Base-by-base conservation (phyloP, 2,797 vertebrate species). In the Jordanella pulchra region DNA sequence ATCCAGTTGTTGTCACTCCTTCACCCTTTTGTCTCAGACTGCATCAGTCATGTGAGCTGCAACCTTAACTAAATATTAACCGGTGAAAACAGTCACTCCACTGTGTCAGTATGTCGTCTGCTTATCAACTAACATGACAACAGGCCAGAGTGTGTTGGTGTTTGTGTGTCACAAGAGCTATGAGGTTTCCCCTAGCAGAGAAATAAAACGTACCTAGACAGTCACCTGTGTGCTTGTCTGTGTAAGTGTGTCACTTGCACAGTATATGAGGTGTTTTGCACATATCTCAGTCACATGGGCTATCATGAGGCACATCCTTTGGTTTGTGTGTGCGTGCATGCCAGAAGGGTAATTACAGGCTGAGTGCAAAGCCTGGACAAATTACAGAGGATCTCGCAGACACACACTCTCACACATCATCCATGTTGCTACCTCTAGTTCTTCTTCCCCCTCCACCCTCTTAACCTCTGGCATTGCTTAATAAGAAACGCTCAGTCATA, bases 311-410 rank as follows among this genome's bases (percentile, higher is more conserved):
- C 73, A 35, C 76, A 75, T 87, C 74, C 75, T 84, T 79, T 83
- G 81, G 69, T 75, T 69, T 72, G 75, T 76, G 55, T 71, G 66
- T 73, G 72, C 69, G 74, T 65, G 70, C 44, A 56, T 82, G 88
- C 73, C 77, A 84, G 61, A 61, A 80, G 64, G 50, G 71, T 90
- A 89, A 89, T 91, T 89, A 90, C 81, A 90, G 84, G 84, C 90
- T 89, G 82, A 85, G 63, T 58, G 77, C 78, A 87, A 89, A 84
- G 78, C 82, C 86, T 77, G 81, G 83, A 91, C 90, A 91, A 91
- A 90, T 91, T 90, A 90, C 85, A 91, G 89, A 90, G 87, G 84
- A 89, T 88, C 82, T 68, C 54, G 64, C 78, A 78, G 76, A 72
- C 77, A 76, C 78, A 73, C 77, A 75, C 75, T 65, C 79, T 71